Base-by-base conservation (phyloP, 2,888 invertebrate genomes). In the Leucania comma region DNA sequence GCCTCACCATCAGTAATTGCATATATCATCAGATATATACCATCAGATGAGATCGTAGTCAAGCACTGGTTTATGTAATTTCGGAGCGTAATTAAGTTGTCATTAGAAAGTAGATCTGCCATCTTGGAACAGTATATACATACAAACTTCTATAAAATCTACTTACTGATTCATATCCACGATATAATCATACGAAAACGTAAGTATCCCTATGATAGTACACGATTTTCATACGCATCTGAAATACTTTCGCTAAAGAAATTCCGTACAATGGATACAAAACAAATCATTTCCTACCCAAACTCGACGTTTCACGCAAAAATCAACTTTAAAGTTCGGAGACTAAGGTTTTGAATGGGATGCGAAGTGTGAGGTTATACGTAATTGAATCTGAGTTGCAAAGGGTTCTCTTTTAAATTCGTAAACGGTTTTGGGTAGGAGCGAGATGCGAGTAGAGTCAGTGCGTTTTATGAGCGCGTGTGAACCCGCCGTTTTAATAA, bases 361-460 rank as follows among this genome's bases (percentile, higher is more conserved):
- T 48, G 50, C n/a, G 0, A 29, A 17, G 17, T 32, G 22, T 20
- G n/a, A 48, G 10, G 48, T 67, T 51, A 20, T 51, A 17, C 68
- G 79, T 83, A 81, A 83, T 83, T 81, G 83, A 83, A 85, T 85
- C 72, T 70, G 70, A 78, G 77, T 64, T 75, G 61, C 69, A 78
- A 80, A 75, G 63, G 81, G 67, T 76, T 73, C 69, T 75, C 72
- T 80, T 80, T 85, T 81, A 85, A 84, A 84, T 82, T 81, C 71
- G 74, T 69, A 75, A 82, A 81, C 68, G 65, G 70, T 65, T 81
- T 73, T 64, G 64, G 68, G 56, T 64, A 58, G 51, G 29, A 58
- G 59, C 29, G 32, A 53, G 61, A 53, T 54, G 72, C 14, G 61
- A 57, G 61, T 68, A 8, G 62, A 54, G n/a, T 50, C 48, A 63